These are phyloP conservation scores for Dolichoris vasculosae DNA, from an alignment of 1,140 invertebrate genomes.

Conservation along the genomic window DNA sequence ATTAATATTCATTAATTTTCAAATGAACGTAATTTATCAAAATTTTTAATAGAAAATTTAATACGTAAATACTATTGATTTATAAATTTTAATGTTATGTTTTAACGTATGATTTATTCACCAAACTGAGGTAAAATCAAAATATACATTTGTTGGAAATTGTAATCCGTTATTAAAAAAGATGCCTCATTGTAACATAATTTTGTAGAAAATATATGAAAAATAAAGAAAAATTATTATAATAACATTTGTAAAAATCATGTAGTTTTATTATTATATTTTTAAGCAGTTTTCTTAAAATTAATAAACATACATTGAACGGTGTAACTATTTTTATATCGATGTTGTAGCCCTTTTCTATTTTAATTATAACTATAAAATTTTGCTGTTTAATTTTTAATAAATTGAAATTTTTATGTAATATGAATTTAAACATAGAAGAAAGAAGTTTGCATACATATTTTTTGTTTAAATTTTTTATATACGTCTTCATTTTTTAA, in stretches of 20 bases:
- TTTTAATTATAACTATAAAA: too few species aligned
- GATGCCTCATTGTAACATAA: slow-evolving; percentile 11
- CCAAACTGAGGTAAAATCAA: slow-evolving; percentile 4
- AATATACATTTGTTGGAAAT: slow-evolving; percentile 8
- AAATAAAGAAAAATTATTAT: slow-evolving; percentile 9
- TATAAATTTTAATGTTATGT: neutral
- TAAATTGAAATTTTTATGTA: too few species aligned
- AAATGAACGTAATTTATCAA: neutral
- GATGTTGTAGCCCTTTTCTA: too few species aligned
- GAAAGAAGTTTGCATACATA: too few species aligned
- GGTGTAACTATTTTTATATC: too few species aligned
- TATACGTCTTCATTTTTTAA: too few species aligned
- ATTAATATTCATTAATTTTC: neutral
- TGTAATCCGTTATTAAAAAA: neutral
- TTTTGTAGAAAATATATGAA: slow-evolving; percentile 25
- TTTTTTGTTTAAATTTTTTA: too few species aligned
- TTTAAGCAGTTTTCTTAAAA: too few species aligned
- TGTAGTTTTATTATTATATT: too few species aligned
- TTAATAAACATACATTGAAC: too few species aligned
- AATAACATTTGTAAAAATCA: neutral
- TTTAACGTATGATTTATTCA: slow-evolving; percentile 2
- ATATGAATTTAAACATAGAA: too few species aligned
- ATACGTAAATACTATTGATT: slow-evolving; percentile 21
- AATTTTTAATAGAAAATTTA: neutral
- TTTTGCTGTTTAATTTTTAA: too few species aligned